A percentile compares a stretch with the other conserved stretches of the same genome.
Conservation (phyloP, 2,888 invertebrate genomes). For the Tryphoninae sp. region DNA sequence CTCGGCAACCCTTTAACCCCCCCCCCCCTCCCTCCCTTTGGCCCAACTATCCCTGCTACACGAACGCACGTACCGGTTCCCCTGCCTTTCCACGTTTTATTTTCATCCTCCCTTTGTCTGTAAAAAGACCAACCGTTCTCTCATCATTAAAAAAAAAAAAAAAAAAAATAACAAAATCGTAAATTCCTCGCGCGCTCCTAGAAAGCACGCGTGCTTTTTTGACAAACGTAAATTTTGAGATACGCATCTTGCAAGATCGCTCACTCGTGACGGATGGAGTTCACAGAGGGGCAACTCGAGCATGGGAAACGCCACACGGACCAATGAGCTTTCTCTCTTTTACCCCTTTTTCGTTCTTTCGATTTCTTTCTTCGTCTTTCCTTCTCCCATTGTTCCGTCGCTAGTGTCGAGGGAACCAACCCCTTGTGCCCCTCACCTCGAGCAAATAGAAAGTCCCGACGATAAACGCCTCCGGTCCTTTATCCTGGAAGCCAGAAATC, state of each 20-base stretch:
- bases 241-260: slow-evolving; percentile 25
- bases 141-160: not conserved
- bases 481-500: slow-evolving; percentile 18
- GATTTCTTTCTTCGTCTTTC: not conserved
- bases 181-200: slow-evolving; percentile 5
- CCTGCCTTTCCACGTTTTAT: not conserved
- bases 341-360: not conserved
- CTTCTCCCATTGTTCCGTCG: not conserved
- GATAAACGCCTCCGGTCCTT: slow-evolving; percentile 38
- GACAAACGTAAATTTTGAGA: slow-evolving; percentile 40
- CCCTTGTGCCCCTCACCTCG: not conserved
- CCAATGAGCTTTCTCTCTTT: not conserved
- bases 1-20: slow-evolving; percentile 46
- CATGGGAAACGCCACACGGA: slow-evolving; percentile 9
- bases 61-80: slow-evolving; percentile 20
- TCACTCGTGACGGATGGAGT: not conserved
- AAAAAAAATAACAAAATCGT: slow-evolving; percentile 15
- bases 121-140: not conserved
- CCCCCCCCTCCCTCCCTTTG: not conserved
- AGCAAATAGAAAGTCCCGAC: slow-evolving; percentile 43
- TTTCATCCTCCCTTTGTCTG: not conserved
- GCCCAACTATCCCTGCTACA: not conserved
- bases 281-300: slow-evolving; percentile 8
- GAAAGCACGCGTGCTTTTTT: not conserved
- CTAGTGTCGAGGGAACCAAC: slow-evolving; percentile 2